Percentiles rank a stretch among this genome's conserved stretches.
phyloP scores from a whole-genome alignment of 2,888 invertebrate genomes.

The Philhelius pedissequus region DNA sequence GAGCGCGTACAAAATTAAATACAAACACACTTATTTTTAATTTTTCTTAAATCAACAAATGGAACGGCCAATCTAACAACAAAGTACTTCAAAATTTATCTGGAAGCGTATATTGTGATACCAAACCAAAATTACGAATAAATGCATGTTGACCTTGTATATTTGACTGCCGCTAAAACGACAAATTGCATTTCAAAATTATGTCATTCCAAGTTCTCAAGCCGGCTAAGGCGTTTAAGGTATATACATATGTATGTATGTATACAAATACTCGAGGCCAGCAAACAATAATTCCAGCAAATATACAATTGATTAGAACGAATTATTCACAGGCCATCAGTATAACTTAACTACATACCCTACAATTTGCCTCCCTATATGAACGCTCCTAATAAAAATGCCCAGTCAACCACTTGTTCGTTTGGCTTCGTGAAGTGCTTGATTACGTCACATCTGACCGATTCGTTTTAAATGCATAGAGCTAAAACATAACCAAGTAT shows the following conservation, averaged over 20 bases:
- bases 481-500: not conserved
- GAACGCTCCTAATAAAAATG: slow-evolving; percentile 28
- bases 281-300: slow-evolving; percentile 32
- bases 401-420: slow-evolving; percentile 40
- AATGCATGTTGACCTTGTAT: slow-evolving; percentile 47
- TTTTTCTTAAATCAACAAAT: slow-evolving; percentile 4
- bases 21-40: too few relatives aligned
- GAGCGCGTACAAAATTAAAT: too few relatives aligned
- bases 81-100: slow-evolving; percentile 41
- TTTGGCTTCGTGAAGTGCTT: slow-evolving; percentile 13
- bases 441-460: slow-evolving; percentile 50
- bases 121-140: not conserved
- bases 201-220: slow-evolving; percentile 44
- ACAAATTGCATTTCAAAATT: slow-evolving; percentile 59
- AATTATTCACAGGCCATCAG: slow-evolving; percentile 42
- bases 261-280: not conserved
- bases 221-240: not conserved
- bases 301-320: slow-evolving; percentile 59
- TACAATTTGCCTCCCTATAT: slow-evolving; percentile 6
- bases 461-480: slow-evolving; percentile 20
- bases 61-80: not conserved
- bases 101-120: not conserved
- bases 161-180: slow-evolving; percentile 32
- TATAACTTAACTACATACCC: slow-evolving; percentile 1
- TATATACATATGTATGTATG: too few relatives aligned